These are phyloP conservation scores for Orthonyx spaldingii DNA, from an alignment of 2,113 vertebrate species.

Conservation along the genomic window DNA sequence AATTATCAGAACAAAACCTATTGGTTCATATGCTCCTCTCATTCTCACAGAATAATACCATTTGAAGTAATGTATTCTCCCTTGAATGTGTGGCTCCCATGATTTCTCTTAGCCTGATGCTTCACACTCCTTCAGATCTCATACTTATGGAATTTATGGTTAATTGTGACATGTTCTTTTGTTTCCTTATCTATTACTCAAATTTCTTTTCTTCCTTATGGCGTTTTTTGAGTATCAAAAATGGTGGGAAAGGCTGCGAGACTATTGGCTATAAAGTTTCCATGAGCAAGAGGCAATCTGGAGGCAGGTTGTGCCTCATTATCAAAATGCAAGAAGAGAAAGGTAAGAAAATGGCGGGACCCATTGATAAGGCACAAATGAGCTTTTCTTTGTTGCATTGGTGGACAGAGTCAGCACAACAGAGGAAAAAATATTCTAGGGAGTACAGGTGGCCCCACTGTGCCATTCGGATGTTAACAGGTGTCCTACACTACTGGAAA, in stretches of 20 bases:
- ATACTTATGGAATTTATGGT: background rate
- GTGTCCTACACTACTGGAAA: background rate
- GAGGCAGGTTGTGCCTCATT: background rate
- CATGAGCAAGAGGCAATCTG: background rate
- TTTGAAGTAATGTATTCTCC: background rate
- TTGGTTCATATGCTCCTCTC: background rate
- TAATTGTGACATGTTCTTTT: background rate
- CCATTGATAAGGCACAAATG: background rate
- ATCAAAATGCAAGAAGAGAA: background rate
- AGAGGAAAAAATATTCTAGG: background rate
- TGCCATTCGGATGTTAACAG: background rate
- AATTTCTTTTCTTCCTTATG: background rate
- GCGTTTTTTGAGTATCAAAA: background rate
- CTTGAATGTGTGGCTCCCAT: background rate
- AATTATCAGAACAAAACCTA: background rate
- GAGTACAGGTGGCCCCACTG: rapidly evolving
- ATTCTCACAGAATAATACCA: background rate
- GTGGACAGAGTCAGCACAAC: background rate
- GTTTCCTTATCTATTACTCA: background rate
- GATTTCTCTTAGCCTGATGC: background rate
- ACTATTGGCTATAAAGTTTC: too few species aligned
- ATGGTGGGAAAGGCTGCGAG: background rate
- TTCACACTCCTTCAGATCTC: background rate
- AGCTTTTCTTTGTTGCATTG: background rate
- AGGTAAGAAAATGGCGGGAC: background rate